phyloP scores from a whole-genome alignment of 1,140 invertebrate species.

The Camponotus pennsylvanicus region DNA sequence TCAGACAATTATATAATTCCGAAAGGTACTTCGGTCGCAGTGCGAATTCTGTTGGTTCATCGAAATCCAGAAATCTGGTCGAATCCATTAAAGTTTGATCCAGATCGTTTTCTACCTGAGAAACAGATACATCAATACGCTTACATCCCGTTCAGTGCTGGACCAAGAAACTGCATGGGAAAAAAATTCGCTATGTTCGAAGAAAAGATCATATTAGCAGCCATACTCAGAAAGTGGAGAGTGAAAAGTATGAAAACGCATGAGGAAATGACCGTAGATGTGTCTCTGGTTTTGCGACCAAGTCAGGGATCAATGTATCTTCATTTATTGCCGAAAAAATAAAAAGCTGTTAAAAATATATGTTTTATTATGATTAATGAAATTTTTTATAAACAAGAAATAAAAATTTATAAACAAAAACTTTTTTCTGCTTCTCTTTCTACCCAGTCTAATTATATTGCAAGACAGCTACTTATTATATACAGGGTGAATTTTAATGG shows the following conservation, averaged over 20 bases:
- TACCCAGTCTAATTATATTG: background rate
- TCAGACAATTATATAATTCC: conserved; percentile 8
- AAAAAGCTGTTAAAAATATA: background rate
- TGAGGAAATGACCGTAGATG: background rate
- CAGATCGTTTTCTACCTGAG: conserved; percentile 89
- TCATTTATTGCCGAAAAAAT: background rate
- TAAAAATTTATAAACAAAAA: background rate
- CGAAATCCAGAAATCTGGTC: conserved; percentile 86
- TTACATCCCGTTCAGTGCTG: conserved; percentile 88
- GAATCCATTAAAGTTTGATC: conserved; percentile 89
- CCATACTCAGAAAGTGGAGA: conserved; percentile 6
- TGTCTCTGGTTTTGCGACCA: background rate
- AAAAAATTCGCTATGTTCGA: background rate
- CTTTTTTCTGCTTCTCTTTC: background rate
- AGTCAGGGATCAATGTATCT: background rate
- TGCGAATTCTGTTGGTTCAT: conserved; percentile 80
- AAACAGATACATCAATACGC: conserved; percentile 83
- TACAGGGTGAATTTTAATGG: too few relatives aligned
- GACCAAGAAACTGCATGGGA: conserved; percentile 88
- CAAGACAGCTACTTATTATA: background rate
- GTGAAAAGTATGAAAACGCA: background rate
- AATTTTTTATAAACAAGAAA: background rate
- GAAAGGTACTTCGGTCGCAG: conserved; percentile 62
- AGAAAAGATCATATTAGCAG: background rate
- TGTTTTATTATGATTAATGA: background rate